Evolutionary conservation across 2,797 vertebrate species (phyloP).

Genomic region (Orientallactaga sibirica): DNA sequence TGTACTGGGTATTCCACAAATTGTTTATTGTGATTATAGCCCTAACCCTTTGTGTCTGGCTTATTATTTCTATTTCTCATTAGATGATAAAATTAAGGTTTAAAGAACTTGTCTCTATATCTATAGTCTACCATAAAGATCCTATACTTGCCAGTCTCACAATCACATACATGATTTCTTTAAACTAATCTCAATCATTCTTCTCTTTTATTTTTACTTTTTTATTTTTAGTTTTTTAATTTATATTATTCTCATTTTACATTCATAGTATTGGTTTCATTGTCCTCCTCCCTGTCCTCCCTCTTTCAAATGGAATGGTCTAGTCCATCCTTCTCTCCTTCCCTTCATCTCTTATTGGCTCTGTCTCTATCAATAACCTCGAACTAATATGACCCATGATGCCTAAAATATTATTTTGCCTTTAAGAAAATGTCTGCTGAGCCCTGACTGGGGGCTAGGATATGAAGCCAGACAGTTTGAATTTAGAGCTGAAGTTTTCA

Average conservation of each 20-base stretch:
- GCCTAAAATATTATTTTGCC: conserved; percentile 23
- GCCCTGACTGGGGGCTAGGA: background rate
- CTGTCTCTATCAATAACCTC: conserved; percentile 14
- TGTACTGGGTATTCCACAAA: background rate
- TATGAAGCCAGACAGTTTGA: background rate
- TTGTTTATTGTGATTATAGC: background rate
- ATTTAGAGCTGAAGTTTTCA: background rate
- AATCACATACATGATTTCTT: background rate
- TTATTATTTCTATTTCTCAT: conserved; percentile 8
- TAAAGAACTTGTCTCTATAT: background rate
- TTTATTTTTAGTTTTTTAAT: too few species aligned
- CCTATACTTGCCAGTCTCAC: background rate
- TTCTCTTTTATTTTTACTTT: too few species aligned
- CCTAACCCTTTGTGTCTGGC: background rate
- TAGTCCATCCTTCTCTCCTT: background rate
- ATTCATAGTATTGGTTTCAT: too few species aligned
- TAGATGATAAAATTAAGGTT: conserved; percentile 3
- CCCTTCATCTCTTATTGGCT: background rate
- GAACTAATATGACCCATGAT: background rate
- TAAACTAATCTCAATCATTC: background rate
- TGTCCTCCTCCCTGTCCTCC: too few species aligned
- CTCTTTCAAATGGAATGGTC: too few species aligned
- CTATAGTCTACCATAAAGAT: background rate
- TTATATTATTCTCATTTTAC: too few species aligned
- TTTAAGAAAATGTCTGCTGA: background rate